Base-by-base conservation (phyloP, 2,797 vertebrate genomes). In the Taeniopygia guttata region DNA sequence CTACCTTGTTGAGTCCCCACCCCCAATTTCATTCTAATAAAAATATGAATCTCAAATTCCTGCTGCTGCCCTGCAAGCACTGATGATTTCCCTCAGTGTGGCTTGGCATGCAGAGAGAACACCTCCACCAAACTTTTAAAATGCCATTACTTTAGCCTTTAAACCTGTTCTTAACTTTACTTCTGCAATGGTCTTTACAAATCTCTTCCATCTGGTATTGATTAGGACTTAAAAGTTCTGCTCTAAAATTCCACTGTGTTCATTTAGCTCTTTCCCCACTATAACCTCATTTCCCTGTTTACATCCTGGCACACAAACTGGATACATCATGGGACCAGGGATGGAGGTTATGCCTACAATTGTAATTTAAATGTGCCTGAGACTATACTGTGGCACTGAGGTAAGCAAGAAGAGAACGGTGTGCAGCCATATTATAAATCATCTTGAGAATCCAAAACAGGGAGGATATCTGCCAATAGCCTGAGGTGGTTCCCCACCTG, bases 151-250 rank as follows among this genome's bases (percentile, higher is more conserved):
- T 95, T 80, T 90, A 94, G 52, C 40, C 63, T 90, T 86, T 86
- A 92, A 93, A 82, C 14, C 9, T 34, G 48, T 84, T 82, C 77
- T 91, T 91, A 70, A 87, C 29, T 74, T 89, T 76, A 63, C 36
- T 67, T 93, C 64, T 92, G 42, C 68, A 64, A 49, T 22, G 40
- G 15, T 77, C 84, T 95, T 93, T 94, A 85, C 64, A 87, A 89
- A 94, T 66, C 60, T 84, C 42, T 75, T 80, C 81, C 75, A 83
- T 83, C 86, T 92, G 81, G 45, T 72, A 85, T 83, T 77, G 89
- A 92, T 93, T 80, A 89, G 62, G 69, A 89, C 75, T 92, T 72
- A 70, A 29, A 84, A 93, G 5, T 9, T 84, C 68, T 45, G 13
- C 38, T 73, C 84, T 79, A 89, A 77, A 81, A 82, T 80, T 93